Evolutionary conservation across 1,140 invertebrate species (phyloP).

Genomic region (Euwallacea similis): DNA sequence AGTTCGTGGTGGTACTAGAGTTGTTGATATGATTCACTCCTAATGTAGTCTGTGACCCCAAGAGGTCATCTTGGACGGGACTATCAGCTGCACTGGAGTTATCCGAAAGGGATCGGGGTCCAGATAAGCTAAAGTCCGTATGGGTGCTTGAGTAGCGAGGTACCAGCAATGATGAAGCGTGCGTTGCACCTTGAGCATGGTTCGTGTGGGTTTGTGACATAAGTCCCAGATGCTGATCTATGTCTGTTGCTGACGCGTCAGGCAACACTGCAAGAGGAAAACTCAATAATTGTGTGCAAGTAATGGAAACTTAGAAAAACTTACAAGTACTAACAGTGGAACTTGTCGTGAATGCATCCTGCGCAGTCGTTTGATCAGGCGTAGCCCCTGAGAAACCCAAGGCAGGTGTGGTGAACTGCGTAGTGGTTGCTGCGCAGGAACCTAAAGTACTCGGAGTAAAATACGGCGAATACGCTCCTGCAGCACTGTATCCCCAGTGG

Average conservation of each 20-base stretch:
- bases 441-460: slow-evolving; percentile 66
- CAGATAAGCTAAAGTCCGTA: slow-evolving; percentile 55
- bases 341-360: slow-evolving; percentile 62
- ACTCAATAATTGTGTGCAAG: background rate
- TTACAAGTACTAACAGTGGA: slow-evolving; percentile 53
- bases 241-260: slow-evolving; percentile 71
- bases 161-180: slow-evolving; percentile 55
- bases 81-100: slow-evolving; percentile 81
- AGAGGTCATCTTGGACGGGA: slow-evolving; percentile 75
- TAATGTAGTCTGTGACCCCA: slow-evolving; percentile 58
- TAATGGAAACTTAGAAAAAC: slow-evolving; percentile 15
- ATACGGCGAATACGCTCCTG: slow-evolving; percentile 78
- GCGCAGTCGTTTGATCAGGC: slow-evolving; percentile 69
- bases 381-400: slow-evolving; percentile 66
- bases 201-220: slow-evolving; percentile 58
- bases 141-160: slow-evolving; percentile 61
- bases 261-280: slow-evolving; percentile 65
- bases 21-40: slow-evolving; percentile 65
- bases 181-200: slow-evolving; percentile 52
- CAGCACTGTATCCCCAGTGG: slow-evolving; percentile 81
- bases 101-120: slow-evolving; percentile 73
- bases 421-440: slow-evolving; percentile 66
- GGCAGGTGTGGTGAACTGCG: slow-evolving; percentile 68
- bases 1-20: slow-evolving; percentile 57
- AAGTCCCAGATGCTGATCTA: slow-evolving; percentile 77